Evolutionary conservation across 2,113 vertebrate species (phyloP), one percentile per base, ranked within the genome.

Genomic region (Paracyprichromis sp.): DNA sequence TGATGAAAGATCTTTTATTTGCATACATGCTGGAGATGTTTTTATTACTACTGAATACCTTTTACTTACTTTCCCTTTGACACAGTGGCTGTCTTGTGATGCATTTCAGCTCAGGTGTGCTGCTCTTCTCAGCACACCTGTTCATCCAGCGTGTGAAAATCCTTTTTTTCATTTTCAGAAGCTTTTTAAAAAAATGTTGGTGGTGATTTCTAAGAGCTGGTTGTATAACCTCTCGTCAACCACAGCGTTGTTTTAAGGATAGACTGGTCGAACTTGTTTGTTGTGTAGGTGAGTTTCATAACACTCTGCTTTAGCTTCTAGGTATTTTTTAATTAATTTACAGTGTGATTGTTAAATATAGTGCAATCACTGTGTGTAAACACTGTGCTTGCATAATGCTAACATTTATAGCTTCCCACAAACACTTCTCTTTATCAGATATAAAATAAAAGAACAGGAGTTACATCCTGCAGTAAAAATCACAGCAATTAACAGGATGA

Each of bases 391-490:
- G 61, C 8, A 9, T 47, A 36, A 29, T 19, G 10, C 29, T 9
- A 8, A 31, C 26, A 26, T 83, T 52, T 17, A 45, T 31, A 38
- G 17, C 26, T 21, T 17, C 57, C 11, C 24, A 47, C 3, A 6
- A n/a, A 13, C n/a, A 45, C 45, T n/a, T n/a, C 10, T 31, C 26
- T 7, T 80, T 43, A 53, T 82, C 36, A 16, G 31, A 38, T 11
- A 52, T 21, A 38, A 43, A 73, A n/a, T 26, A 45, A 80, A 3
- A 7, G 5, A 53, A 14, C 52, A 80, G 5, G 54, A 26, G 31
- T 31, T 14, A 86, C 24, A 73, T 61, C 85, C 63, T 17, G 83
- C 12, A 34, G 26, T 80, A 80, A 76, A 12, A 90, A 43, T 83
- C 66, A 16, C 19, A 56, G 36, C 24, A 16, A 80, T 34, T n/a